A percentile compares a stretch with the other conserved stretches of the same genome.
phyloP scores from a whole-genome alignment of 1,140 invertebrate genomes.

The Lordiphosa mommai region DNA sequence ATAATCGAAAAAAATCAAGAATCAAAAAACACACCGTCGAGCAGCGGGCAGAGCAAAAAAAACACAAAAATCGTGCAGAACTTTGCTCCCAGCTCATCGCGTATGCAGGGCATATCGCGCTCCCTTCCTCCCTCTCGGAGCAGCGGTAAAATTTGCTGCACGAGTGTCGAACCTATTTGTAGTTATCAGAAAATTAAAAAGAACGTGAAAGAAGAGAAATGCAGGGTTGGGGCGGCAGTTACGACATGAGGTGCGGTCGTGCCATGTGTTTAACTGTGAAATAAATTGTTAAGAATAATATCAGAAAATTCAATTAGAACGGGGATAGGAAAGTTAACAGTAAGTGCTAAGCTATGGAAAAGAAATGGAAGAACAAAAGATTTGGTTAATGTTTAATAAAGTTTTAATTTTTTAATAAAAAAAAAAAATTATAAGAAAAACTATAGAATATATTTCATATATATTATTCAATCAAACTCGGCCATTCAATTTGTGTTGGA shows the following conservation, averaged over 20 bases:
- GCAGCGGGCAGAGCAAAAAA: constrained; percentile 12
- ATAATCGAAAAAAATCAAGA: constrained; percentile 15
- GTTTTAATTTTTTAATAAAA: too few species aligned
- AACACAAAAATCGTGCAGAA: constrained; percentile 42
- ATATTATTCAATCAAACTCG: too few species aligned
- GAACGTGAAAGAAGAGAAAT: constrained; percentile 44
- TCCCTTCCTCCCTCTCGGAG: constrained; percentile 5
- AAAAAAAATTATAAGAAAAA: too few species aligned
- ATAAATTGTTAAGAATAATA: constrained; percentile 54
- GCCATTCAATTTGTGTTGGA: too few species aligned
- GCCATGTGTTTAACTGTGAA: constrained; percentile 68
- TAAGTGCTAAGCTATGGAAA: too few species aligned
- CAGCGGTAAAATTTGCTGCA: constrained; percentile 75
- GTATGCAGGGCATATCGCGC: constrained; percentile 51
- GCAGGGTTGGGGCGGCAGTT: neutral
- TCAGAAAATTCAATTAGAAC: too few species aligned
- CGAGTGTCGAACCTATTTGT: constrained; percentile 76
- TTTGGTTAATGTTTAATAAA: too few species aligned
- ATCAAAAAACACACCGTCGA: constrained; percentile 8
- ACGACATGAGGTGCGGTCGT: constrained; percentile 43
- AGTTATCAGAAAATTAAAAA: constrained; percentile 78
- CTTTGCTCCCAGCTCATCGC: constrained; percentile 51
- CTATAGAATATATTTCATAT: too few species aligned
- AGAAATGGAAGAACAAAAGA: too few species aligned
- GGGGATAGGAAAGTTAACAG: too few species aligned